These are phyloP conservation scores for Neolamprologus sp. DNA, from an alignment of 2,113 vertebrate genomes.

Conservation along the genomic window DNA sequence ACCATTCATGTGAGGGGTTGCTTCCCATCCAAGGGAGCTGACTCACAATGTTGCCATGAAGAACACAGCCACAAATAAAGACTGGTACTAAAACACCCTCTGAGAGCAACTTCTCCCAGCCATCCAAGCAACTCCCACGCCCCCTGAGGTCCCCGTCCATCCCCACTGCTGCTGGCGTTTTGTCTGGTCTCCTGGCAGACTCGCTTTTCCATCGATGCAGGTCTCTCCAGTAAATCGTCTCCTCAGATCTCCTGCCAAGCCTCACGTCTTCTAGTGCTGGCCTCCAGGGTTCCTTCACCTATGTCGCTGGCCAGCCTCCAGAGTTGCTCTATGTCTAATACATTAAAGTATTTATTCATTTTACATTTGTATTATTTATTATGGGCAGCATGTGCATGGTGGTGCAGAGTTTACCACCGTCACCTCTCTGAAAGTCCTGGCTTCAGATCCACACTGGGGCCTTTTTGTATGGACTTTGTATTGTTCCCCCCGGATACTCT, in stretches of 20 bases:
- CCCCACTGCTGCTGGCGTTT: not conserved
- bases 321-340: not conserved
- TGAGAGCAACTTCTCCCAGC: not conserved
- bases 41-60: not conserved
- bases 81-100: not conserved
- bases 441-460: not conserved
- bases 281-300: not conserved
- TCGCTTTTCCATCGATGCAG: not conserved
- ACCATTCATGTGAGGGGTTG: not conserved
- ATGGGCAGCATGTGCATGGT: not conserved
- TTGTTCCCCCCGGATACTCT: fast-evolving
- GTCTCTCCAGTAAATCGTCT: not conserved
- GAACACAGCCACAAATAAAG: not conserved
- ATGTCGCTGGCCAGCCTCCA: not conserved
- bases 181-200: not conserved
- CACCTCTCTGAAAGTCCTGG: not conserved
- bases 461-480: not conserved
- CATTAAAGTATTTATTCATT: not conserved
- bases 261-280: not conserved
- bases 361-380: not conserved
- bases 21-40: not conserved
- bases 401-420: not conserved
- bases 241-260: not conserved
- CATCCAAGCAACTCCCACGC: not conserved
- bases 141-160: not conserved